Conservation (phyloP, 2,888 invertebrate species). For the Pandemis cinnamomeana region DNA sequence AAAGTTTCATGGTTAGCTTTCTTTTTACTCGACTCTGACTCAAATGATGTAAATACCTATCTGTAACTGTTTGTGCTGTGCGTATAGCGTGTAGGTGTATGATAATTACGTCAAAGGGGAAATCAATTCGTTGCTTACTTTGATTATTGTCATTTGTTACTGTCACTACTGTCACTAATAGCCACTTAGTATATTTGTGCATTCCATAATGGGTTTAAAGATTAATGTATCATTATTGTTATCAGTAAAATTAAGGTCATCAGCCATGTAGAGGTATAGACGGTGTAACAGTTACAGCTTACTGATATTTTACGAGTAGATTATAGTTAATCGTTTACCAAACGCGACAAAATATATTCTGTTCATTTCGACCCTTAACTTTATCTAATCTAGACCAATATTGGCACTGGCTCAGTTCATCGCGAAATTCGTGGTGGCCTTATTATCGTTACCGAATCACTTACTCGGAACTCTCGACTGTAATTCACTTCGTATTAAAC, state of each 20-base stretch:
- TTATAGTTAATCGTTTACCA: conserved; percentile 25
- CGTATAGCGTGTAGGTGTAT: background rate
- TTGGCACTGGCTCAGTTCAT: conserved; percentile 64
- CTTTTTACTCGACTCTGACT: background rate
- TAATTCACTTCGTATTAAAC: conserved; percentile 47
- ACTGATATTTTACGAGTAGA: conserved; percentile 7
- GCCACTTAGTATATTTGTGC: background rate
- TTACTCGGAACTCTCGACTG: conserved; percentile 25
- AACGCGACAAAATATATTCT: conserved; percentile 48
- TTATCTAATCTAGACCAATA: conserved; percentile 75
- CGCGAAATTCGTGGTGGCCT: conserved; percentile 57
- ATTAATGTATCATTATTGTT: background rate
- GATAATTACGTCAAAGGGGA: background rate
- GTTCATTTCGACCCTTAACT: conserved; percentile 57
- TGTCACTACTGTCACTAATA: background rate
- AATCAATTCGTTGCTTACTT: background rate
- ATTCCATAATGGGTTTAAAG: background rate
- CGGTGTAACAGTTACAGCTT: background rate
- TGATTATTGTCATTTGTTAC: background rate
- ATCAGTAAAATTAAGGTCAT: conserved; percentile 1
- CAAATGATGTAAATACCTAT: background rate
- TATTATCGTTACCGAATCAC: conserved; percentile 34
- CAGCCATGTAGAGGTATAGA: background rate
- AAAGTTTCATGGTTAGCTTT: background rate
- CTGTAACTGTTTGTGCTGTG: background rate